Evolutionary conservation across 2,113 vertebrate species (phyloP).

Genomic region (Tragulus kanchil): DNA sequence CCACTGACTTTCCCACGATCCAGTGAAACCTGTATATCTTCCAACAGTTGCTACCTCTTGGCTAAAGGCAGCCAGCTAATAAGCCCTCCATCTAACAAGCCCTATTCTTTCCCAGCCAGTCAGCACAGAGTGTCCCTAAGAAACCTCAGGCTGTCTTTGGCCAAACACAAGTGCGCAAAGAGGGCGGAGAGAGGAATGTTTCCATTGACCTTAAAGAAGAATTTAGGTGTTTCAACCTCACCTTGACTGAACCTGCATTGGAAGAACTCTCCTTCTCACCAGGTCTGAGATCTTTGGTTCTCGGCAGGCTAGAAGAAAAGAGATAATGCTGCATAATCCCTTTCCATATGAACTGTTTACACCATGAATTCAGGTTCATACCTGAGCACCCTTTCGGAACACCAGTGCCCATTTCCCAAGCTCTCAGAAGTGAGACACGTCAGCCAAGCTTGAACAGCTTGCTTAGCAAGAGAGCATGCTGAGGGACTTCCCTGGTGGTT

Average conservation of each 20-base stretch:
- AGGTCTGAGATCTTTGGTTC: constrained; percentile 97
- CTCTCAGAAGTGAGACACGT: background rate
- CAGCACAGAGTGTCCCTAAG: constrained; percentile 45
- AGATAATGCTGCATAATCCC: constrained; percentile 72
- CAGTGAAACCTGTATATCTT: constrained; percentile 1
- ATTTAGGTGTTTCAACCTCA: constrained; percentile 84
- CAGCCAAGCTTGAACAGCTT: background rate
- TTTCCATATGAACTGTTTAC: constrained; percentile 64
- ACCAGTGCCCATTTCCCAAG: too few species aligned
- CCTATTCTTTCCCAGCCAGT: constrained; percentile 72
- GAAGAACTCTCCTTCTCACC: constrained; percentile 94
- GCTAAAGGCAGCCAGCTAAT: constrained; percentile 51
- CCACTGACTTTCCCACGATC: constrained; percentile 43
- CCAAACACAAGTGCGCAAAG: background rate
- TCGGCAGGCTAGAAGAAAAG: constrained; percentile 92
- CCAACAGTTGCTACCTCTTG: constrained; percentile 63
- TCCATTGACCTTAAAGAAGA: constrained; percentile 59
- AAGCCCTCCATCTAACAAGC: constrained; percentile 15
- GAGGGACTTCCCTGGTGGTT: background rate
- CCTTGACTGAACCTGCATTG: constrained; percentile 94
- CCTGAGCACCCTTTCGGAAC: background rate
- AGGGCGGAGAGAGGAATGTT: background rate
- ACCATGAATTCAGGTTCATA: constrained; percentile 21
- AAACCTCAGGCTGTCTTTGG: constrained; percentile 51
- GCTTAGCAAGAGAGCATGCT: background rate